These are phyloP conservation scores for Hydropsyche tenuis DNA, from an alignment of 1,140 invertebrate species.

Conservation along the genomic window DNA sequence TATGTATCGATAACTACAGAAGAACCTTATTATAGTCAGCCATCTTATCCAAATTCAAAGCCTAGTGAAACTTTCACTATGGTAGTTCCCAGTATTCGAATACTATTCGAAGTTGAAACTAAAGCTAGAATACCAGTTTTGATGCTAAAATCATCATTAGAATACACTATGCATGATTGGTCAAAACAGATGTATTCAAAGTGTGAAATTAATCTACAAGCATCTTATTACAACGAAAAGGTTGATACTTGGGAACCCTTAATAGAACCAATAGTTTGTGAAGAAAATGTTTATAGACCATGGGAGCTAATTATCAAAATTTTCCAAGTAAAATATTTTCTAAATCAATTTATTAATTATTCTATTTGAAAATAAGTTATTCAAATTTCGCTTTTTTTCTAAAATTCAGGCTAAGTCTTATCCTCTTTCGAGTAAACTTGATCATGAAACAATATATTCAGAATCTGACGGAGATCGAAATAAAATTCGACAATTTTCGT, in stretches of 20 bases:
- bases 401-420: conserved; percentile 69
- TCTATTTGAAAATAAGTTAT: not conserved
- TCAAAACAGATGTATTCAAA: conserved; percentile 65
- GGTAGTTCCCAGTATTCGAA: conserved; percentile 62
- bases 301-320: conserved; percentile 78
- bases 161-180: conserved; percentile 71
- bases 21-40: conserved; percentile 54
- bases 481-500: conserved; percentile 49
- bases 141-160: conserved; percentile 62
- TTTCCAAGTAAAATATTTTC: conserved; percentile 57
- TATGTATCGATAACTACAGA: conserved; percentile 53
- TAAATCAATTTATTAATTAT: conserved; percentile 37
- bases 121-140: conserved; percentile 57
- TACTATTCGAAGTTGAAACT: conserved; percentile 68
- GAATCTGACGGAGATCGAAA: conserved; percentile 53
- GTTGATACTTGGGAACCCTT: conserved; percentile 80
- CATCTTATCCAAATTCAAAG: conserved; percentile 54
- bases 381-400: conserved; percentile 43
- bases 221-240: conserved; percentile 78
- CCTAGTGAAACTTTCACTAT: conserved; percentile 64
- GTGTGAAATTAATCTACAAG: conserved; percentile 69
- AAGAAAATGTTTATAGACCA: conserved; percentile 72
- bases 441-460: conserved; percentile 54
- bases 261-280: conserved; percentile 73
- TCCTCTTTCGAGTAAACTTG: conserved; percentile 66